phyloP scores from a whole-genome alignment of 2,888 invertebrate species.

The Euphydryas editha region DNA sequence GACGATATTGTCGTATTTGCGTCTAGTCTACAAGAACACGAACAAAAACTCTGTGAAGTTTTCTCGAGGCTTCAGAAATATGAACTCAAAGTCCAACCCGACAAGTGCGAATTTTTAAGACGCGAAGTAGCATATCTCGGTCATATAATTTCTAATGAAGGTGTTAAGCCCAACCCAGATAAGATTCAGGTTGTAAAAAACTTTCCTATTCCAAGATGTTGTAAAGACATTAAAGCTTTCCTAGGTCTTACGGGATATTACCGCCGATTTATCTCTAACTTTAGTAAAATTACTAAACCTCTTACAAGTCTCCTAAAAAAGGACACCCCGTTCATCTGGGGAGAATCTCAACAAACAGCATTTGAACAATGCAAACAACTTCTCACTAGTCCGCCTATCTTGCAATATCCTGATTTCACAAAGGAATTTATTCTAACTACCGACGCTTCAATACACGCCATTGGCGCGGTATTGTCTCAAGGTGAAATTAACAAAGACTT shows the following conservation, averaged over 20 bases:
- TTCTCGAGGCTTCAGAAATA: too few species aligned
- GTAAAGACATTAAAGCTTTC: constrained; percentile 40
- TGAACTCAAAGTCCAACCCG: too few species aligned
- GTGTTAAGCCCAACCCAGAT: constrained; percentile 40
- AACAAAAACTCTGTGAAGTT: constrained; percentile 36
- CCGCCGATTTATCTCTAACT: constrained; percentile 55
- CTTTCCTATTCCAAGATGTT: background rate
- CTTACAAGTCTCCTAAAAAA: constrained; percentile 40
- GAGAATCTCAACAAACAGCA: constrained; percentile 31
- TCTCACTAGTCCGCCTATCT: constrained; percentile 45
- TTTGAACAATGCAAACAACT: constrained; percentile 43
- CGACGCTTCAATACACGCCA: constrained; percentile 44
- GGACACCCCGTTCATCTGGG: too few species aligned
- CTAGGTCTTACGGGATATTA: constrained; percentile 56
- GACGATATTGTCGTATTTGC: constrained; percentile 52
- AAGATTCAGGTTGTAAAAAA: constrained; percentile 22
- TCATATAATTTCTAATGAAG: constrained; percentile 31
- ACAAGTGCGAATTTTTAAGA: too few species aligned
- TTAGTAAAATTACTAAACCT: constrained; percentile 45
- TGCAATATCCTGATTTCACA: constrained; percentile 55
- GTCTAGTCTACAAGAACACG: constrained; percentile 52
- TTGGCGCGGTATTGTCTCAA: constrained; percentile 50
- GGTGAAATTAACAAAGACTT: constrained; percentile 41
- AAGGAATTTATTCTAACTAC: constrained; percentile 44
- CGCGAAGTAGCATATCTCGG: too few species aligned